These are phyloP conservation scores for Noctua comes DNA, from an alignment of 2,888 invertebrate species.

Conservation along the genomic window DNA sequence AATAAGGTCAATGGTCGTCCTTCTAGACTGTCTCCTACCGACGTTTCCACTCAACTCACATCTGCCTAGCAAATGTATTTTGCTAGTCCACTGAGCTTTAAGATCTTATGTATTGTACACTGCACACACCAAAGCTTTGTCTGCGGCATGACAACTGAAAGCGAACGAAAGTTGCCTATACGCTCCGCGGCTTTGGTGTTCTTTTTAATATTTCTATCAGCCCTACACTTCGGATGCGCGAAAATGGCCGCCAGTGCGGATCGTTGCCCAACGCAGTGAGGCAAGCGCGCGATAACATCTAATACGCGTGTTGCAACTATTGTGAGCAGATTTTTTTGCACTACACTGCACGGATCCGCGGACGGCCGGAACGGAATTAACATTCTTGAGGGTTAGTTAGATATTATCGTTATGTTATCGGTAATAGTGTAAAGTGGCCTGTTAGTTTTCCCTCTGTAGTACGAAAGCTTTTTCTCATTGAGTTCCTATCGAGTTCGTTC, in stretches of 20 bases:
- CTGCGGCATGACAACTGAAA: not conserved
- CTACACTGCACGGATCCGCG: conserved; percentile 46
- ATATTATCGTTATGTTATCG: not conserved
- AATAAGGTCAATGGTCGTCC: not conserved
- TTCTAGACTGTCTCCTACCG: not conserved
- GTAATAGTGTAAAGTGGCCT: not conserved
- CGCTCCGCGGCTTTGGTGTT: too few relatives aligned
- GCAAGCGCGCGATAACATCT: conserved; percentile 69
- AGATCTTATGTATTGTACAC: not conserved
- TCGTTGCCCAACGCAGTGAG: conserved; percentile 66
- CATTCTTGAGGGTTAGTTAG: conserved; percentile 33
- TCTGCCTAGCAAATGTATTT: not conserved
- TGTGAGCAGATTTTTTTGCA: conserved; percentile 64
- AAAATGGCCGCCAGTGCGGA: conserved; percentile 60
- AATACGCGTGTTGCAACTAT: conserved; percentile 67
- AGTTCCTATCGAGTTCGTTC: not conserved
- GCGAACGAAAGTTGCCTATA: not conserved
- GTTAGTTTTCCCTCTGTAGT: not conserved
- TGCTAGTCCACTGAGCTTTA: not conserved
- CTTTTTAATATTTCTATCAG: conserved; percentile 26
- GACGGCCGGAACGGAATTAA: conserved; percentile 56
- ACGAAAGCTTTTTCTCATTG: not conserved
- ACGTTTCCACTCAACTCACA: not conserved
- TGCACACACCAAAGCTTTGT: not conserved
- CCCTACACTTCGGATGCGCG: conserved; percentile 58